Base-by-base conservation (phyloP, 2,888 invertebrate species). In the Adelphocoris suturalis region DNA sequence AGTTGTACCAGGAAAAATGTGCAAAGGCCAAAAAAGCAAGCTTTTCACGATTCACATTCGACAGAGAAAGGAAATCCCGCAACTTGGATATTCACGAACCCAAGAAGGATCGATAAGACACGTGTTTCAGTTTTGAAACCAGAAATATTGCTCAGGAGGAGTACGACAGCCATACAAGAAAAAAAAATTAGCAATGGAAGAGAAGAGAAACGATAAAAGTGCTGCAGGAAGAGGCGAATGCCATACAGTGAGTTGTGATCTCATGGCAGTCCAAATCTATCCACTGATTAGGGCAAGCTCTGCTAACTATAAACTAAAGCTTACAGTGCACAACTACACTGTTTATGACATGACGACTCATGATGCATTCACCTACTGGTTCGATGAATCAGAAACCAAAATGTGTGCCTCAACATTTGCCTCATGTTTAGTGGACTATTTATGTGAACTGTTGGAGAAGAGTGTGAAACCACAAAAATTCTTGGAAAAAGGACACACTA, bases 321-420 rank as follows among this genome's bases (percentile, higher is more conserved):
- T 87, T 37, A 19, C 78, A n/a, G 87, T 46, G 4, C 90, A 90
- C 86, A 87, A 87, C 46, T 90, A 48, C 28, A 90, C 90, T 11
- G 57, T 90, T 13, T 90, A 86, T 37, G 76, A 90, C 27, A 11
- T 90, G 76, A 16, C 27, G 14, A 90, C 75, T 12, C 85, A 80
- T 14, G 90, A 90, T 37, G 86, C 61, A 16, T 47, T 19, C 19
- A n/a, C n/a, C 28, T 90, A 87, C 68, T 90, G 90, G 90, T 90
- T 90, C 48, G 90, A 90, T 23, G 90, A 90, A 57, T n/a, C 90
- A 2, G 23, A 86, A 52, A 19, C 86, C 2, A 28, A 19, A 13
- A n/a, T 90, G 4, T 48, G 68, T 55, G 55, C 90, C 7, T 78
- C 86, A 37, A 90, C 87, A 23, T 90, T 88, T 46, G 88, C 88